These are phyloP conservation scores for Ochropleura leucogaster DNA, from an alignment of 2,888 invertebrate genomes.

Conservation along the genomic window DNA sequence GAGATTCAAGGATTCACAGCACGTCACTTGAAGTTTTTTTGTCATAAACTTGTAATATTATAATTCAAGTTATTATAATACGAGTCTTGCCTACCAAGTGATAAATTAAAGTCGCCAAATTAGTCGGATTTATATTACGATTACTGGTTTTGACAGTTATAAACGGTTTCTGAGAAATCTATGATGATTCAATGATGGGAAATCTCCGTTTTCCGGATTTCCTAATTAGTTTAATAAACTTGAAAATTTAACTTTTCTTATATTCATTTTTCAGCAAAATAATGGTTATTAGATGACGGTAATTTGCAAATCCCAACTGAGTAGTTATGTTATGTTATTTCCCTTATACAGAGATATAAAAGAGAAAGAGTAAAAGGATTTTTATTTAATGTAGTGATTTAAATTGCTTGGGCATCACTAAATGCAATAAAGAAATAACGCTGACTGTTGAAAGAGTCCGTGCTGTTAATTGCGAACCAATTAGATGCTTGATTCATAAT, in stretches of 20 bases:
- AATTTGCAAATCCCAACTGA: slow-evolving; percentile 1
- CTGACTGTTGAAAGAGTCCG: background rate
- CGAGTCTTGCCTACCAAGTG: slow-evolving; percentile 26
- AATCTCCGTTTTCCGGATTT: slow-evolving; percentile 3
- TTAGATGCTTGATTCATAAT: background rate
- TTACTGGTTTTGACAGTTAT: slow-evolving; percentile 47
- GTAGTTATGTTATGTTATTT: background rate
- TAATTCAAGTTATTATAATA: slow-evolving; percentile 43
- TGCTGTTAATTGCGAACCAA: background rate
- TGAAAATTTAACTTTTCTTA: background rate
- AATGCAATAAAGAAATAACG: no score
- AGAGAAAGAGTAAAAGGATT: background rate
- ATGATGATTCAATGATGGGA: slow-evolving; percentile 21
- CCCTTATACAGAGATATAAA: background rate
- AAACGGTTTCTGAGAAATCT: slow-evolving; percentile 16
- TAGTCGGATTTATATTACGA: slow-evolving; percentile 26
- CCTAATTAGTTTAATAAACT: background rate
- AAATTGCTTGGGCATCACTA: no score
- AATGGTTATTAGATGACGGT: slow-evolving; percentile 13
- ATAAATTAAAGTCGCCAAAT: slow-evolving; percentile 59
- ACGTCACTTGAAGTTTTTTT: slow-evolving; percentile 65
- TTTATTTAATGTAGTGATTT: no score
- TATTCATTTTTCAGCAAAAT: background rate
- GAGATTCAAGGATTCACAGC: slow-evolving; percentile 75
- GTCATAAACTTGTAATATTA: slow-evolving; percentile 45